Evolutionary conservation across 1,140 invertebrate species (phyloP), one percentile per base, ranked within the genome.

Genomic region (Drosophila kepulauana): DNA sequence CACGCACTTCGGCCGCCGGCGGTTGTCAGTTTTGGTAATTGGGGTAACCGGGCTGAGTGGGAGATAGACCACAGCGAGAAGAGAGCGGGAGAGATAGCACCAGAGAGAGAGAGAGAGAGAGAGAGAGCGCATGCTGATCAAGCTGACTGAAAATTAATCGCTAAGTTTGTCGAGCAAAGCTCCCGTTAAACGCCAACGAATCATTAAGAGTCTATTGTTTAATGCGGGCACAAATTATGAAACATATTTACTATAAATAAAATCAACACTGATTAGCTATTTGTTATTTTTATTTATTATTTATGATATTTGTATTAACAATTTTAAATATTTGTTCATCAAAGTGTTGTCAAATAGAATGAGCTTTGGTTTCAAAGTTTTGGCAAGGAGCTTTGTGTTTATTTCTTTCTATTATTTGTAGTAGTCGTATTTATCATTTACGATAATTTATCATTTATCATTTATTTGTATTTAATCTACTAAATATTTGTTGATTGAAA

Each of bases 1-100:
- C 84, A 88, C 84, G 84, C 84, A 88, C 79, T 56, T 5, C n/a
- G 41, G 49, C 64, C 64, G 54, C 65, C 58, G 72, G 65, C 54
- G 38, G n/a, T 25, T 49, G 8, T 49, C 20, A 15, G 49, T 28
- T 25, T 15, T 15, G 51, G 51, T 33, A 54, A 15, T 54, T 54
- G 51, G 51, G 28, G 30, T 33, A 35, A 54, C 51, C 28, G 51
- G 51, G 13, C 51, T 33, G 48, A 46, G 25, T 33, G 38, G 48
- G 52, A 56, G 33, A n/a, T 13, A 41, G 54, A 10, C 0, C 0
- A 25, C 20, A 25, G 20, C 20, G 20, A 25, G 20, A 25, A 49
- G 61, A 51, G 4, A 35, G 30, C 2, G 7, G 3, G 4, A 15
- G 7, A 16, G 48, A 10, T 2, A 38, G 16, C 16, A 16, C 16